These are phyloP conservation scores for Tachypleus tridentatus DNA, from an alignment of 1,140 invertebrate genomes.

Conservation along the genomic window DNA sequence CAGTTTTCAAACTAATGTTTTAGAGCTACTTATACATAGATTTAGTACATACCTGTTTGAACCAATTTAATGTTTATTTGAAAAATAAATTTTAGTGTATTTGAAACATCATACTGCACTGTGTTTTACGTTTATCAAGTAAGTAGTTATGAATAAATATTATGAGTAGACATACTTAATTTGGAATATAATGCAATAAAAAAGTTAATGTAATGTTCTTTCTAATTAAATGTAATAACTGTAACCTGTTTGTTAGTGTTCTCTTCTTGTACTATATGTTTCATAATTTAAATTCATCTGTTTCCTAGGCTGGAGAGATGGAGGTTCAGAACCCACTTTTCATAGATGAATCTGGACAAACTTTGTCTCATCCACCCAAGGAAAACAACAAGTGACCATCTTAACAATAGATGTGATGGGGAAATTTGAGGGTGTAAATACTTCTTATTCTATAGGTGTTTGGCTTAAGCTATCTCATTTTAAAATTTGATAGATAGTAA, in stretches of 20 bases:
- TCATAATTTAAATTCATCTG: slow-evolving; percentile 22
- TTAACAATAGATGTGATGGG: no score
- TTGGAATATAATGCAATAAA: background rate
- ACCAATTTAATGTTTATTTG: no score
- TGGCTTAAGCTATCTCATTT: no score
- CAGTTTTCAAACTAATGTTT: no score
- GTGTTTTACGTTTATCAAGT: background rate
- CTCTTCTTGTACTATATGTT: slow-evolving; percentile 3
- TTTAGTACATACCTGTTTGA: no score
- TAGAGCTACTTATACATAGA: no score
- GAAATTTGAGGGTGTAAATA: no score
- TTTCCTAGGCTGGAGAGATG: slow-evolving; percentile 80
- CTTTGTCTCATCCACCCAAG: slow-evolving; percentile 34
- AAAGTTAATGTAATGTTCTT: no score
- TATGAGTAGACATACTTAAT: slow-evolving; percentile 1
- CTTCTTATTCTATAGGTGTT: no score
- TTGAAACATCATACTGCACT: background rate
- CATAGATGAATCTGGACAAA: slow-evolving; percentile 76
- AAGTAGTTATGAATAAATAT: background rate
- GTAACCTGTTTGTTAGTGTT: background rate
- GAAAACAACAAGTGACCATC: no score
- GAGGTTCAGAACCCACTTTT: slow-evolving; percentile 97
- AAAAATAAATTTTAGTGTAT: no score
- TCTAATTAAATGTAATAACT: background rate
- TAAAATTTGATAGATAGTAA: no score